Conservation (phyloP, 1,140 invertebrate genomes). For the Anadara kagoshimensis region DNA sequence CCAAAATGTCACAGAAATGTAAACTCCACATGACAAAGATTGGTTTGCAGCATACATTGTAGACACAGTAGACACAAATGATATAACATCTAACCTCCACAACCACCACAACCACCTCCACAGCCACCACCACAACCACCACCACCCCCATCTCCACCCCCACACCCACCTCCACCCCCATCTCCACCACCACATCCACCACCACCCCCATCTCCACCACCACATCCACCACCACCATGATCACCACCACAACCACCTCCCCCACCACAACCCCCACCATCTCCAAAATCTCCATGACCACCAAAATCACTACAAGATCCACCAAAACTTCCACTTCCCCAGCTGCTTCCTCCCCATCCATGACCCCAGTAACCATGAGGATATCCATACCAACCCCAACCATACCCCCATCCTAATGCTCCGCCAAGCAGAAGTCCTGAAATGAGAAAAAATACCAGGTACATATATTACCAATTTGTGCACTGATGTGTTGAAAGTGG, state of each 20-base stretch:
- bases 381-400: conserved; percentile 25
- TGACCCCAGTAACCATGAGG: conserved; percentile 20
- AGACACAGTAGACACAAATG: too few species aligned
- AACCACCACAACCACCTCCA: neutral
- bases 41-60: too few species aligned
- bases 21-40: too few species aligned
- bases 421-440: conserved; percentile 29
- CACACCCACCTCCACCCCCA: neutral
- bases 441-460: conserved; percentile 8
- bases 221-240: neutral
- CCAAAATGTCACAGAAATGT: too few species aligned
- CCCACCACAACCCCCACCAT: conserved; percentile 21
- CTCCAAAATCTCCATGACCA: conserved; percentile 23
- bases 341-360: neutral
- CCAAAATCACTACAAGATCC: conserved; percentile 9
- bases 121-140: conserved; percentile 1
- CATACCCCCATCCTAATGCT: conserved; percentile 22
- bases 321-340: conserved; percentile 15
- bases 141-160: neutral
- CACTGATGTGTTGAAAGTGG: too few species aligned
- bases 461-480: too few species aligned
- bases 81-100: neutral
- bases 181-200: neutral
- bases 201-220: conserved; percentile 5
- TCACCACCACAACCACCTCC: conserved; percentile 10